Percentiles rank a stretch among this genome's conserved stretches.
Evolutionary conservation across 1,140 invertebrate species (phyloP).

Genomic region (Chironomus tepperi): DNA sequence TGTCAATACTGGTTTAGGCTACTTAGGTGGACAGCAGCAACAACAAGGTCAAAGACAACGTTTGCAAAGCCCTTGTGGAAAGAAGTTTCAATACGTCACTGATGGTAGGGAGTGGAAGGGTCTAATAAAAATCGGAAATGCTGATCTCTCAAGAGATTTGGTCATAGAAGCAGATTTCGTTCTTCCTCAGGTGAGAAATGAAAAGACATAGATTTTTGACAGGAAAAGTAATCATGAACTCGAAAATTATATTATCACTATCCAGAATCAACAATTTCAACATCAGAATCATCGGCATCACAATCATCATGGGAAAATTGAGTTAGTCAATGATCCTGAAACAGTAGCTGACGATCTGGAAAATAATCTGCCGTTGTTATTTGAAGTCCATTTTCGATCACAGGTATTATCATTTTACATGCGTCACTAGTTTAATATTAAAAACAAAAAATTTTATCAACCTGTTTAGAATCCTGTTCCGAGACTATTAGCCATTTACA

Average conservation of each 20-base stretch:
- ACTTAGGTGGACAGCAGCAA: background rate
- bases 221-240: background rate
- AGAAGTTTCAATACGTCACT: background rate
- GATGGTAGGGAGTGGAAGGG: background rate
- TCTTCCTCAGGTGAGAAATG: background rate
- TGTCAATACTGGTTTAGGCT: background rate
- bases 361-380: background rate
- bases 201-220: background rate
- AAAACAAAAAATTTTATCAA: background rate
- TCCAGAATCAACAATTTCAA: background rate
- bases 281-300: background rate
- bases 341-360: background rate
- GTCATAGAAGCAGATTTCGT: background rate
- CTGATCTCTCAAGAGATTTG: background rate
- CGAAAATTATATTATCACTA: background rate
- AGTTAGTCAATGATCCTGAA: background rate
- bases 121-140: background rate
- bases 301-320: background rate
- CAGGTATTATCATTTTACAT: background rate
- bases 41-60: background rate
- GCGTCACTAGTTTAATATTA: background rate
- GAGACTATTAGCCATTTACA: background rate
- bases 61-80: background rate
- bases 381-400: background rate
- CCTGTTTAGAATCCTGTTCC: conserved; percentile 13